Evolutionary conservation across 2,113 vertebrate genomes (phyloP).

Genomic region (Anguilla japonica): DNA sequence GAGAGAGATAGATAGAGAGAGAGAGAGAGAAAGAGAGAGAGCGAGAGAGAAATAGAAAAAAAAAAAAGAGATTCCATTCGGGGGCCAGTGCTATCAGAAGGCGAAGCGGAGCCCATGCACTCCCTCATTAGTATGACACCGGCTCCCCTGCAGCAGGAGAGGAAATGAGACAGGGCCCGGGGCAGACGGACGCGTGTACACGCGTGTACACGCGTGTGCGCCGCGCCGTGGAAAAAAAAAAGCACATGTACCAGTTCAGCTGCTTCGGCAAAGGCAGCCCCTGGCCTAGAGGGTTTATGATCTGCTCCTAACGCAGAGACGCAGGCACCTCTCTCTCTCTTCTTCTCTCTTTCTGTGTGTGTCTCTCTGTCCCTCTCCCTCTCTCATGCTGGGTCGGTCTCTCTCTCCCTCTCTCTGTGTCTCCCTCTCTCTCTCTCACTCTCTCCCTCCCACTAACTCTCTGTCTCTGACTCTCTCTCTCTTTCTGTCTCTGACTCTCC

Average conservation of each 20-base stretch:
- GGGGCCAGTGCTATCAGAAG: not conserved
- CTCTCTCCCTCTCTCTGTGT: no score
- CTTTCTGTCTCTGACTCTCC: not conserved
- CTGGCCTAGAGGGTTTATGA: not conserved
- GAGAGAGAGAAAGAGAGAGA: not conserved
- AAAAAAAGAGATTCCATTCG: not conserved
- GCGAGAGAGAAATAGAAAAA: not conserved
- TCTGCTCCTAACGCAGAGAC: not conserved
- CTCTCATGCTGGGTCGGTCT: no score
- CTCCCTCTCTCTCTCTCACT: no score
- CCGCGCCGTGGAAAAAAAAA: not conserved
- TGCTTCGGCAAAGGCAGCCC: not conserved
- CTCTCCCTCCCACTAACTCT: no score
- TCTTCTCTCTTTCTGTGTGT: no score
- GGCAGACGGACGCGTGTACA: not conserved
- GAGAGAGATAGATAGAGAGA: not conserved
- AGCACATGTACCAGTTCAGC: not conserved
- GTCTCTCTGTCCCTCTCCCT: not conserved
- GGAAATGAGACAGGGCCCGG: not conserved
- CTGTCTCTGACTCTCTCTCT: no score
- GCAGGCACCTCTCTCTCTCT: not conserved
- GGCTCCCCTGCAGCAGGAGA: not conserved
- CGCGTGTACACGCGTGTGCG: not conserved
- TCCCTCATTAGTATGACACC: not conserved
- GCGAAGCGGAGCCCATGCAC: not conserved